Evolutionary conservation across 1,140 invertebrate species (phyloP).

Genomic region (Drosophila sucinea): DNA sequence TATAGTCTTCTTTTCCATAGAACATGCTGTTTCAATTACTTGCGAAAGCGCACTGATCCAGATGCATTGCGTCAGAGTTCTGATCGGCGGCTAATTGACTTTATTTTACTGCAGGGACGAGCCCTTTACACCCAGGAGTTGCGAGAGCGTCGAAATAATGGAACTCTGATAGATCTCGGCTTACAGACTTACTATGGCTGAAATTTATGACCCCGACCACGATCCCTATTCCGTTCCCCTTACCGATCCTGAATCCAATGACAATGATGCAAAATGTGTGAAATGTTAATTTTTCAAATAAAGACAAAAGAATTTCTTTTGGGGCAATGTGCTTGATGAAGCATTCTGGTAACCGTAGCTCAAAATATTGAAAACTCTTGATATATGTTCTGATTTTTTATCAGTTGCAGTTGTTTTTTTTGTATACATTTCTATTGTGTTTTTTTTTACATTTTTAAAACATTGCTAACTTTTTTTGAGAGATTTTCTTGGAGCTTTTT

Average conservation of each 20-base stretch:
- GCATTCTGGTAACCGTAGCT: slow-evolving; percentile 32
- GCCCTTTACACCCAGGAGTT: slow-evolving; percentile 69
- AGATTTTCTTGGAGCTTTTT: slow-evolving; percentile 44
- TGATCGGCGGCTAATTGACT: slow-evolving; percentile 75
- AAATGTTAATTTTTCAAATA: slow-evolving; percentile 72
- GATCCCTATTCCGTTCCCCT: background rate
- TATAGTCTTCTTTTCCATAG: slow-evolving; percentile 24
- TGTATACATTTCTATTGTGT: slow-evolving; percentile 10
- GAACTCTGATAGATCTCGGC: slow-evolving; percentile 62
- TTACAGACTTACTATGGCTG: slow-evolving; percentile 65
- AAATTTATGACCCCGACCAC: slow-evolving; percentile 21
- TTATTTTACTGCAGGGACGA: slow-evolving; percentile 73
- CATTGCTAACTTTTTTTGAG: slow-evolving; percentile 62
- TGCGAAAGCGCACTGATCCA: slow-evolving; percentile 76
- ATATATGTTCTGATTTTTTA: slow-evolving; percentile 60
- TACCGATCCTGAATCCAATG: slow-evolving; percentile 4
- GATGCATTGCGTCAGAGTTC: slow-evolving; percentile 67
- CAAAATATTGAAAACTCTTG: background rate
- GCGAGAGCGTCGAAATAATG: slow-evolving; percentile 60
- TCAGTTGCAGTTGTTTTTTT: slow-evolving; percentile 66
- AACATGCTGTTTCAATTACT: slow-evolving; percentile 80
- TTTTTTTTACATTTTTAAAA: slow-evolving; percentile 60
- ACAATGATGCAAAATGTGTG: slow-evolving; percentile 50
- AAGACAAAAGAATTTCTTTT: slow-evolving; percentile 40
- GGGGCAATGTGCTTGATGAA: slow-evolving; percentile 58